phyloP scores from a whole-genome alignment of 2,888 invertebrate species.

The Volucella inanis region DNA sequence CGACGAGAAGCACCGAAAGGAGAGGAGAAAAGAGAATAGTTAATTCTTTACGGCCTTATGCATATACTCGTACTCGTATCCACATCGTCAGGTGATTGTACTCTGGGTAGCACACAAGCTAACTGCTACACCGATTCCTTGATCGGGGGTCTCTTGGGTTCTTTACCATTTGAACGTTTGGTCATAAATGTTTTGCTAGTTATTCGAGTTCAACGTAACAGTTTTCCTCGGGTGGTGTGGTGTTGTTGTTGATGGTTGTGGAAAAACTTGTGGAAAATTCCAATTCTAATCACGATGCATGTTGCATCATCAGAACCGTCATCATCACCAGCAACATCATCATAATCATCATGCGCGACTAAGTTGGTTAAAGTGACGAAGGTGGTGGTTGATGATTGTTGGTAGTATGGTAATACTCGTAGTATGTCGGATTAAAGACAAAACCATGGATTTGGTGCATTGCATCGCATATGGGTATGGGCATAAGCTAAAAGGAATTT shows the following conservation, averaged over 20 bases:
- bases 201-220: constrained; percentile 74
- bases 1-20: not conserved
- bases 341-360: constrained; percentile 24
- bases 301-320: constrained; percentile 67
- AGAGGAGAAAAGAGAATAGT: constrained; percentile 13
- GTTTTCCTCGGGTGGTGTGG: constrained; percentile 57
- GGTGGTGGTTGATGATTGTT: constrained; percentile 13
- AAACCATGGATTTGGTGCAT: constrained; percentile 46
- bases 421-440: constrained; percentile 18
- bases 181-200: constrained; percentile 65
- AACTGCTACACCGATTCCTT: constrained; percentile 55
- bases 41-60: constrained; percentile 58
- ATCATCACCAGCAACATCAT: constrained; percentile 31
- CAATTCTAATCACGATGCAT: constrained; percentile 74
- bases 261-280: constrained; percentile 60
- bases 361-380: constrained; percentile 57
- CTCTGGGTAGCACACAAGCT: constrained; percentile 42
- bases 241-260: constrained; percentile 31
- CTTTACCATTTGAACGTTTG: constrained; percentile 41
- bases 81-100: constrained; percentile 64
- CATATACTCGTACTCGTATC: not conserved
- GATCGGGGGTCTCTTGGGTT: constrained; percentile 38
- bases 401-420: constrained; percentile 27
- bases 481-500: constrained; percentile 68
- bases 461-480: constrained; percentile 30